phyloP scores from a whole-genome alignment of 2,113 vertebrate species.

The Emydocephalus ijimae region DNA sequence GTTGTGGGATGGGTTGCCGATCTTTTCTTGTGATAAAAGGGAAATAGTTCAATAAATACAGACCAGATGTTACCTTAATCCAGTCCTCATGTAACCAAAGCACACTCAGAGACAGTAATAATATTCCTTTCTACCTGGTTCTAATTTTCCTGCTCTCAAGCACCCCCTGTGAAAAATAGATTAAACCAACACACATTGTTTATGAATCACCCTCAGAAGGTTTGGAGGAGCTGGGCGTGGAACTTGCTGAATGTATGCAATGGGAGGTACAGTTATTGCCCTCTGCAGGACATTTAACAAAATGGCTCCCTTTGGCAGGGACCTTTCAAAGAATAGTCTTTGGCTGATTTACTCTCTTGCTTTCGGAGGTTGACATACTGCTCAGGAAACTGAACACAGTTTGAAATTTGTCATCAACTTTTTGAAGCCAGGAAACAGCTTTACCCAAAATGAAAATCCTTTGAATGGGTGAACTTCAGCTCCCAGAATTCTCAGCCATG shows the following conservation, averaged over 20 bases:
- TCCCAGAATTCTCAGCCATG: background rate
- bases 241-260: constrained; percentile 18
- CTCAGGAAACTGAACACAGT: constrained; percentile 52
- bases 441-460: background rate
- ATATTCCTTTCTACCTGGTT: constrained; percentile 79
- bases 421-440: constrained; percentile 34
- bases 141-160: constrained; percentile 76
- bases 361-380: constrained; percentile 58
- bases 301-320: constrained; percentile 63
- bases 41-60: constrained; percentile 81
- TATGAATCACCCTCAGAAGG: constrained; percentile 63
- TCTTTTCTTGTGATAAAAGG: constrained; percentile 82
- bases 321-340: constrained; percentile 58
- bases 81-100: constrained; percentile 78
- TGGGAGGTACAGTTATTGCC: constrained; percentile 50
- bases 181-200: constrained; percentile 79
- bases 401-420: constrained; percentile 64
- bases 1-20: constrained; percentile 80
- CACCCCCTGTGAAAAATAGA: constrained; percentile 81
- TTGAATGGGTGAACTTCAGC: background rate
- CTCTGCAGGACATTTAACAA: constrained; percentile 60
- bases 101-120: constrained; percentile 75
- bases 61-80: constrained; percentile 86
- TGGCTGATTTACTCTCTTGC: constrained; percentile 62
- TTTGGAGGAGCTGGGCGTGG: constrained; percentile 61